Evolutionary conservation across 2,888 invertebrate species (phyloP), one percentile per base, ranked within the genome.

Genomic region (Acleris sparsana): DNA sequence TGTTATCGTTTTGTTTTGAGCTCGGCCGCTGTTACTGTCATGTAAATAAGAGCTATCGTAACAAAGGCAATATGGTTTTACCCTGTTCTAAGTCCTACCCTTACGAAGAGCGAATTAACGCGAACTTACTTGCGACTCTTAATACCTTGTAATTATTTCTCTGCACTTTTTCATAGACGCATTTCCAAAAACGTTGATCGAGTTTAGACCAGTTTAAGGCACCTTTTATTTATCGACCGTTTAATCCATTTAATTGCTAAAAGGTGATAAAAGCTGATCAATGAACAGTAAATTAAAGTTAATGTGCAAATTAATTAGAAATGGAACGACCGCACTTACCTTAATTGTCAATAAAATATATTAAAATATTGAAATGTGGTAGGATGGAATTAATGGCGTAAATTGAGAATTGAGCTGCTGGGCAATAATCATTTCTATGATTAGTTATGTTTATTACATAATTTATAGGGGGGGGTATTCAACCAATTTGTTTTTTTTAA

Each of bases 301-400:
- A 65, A 71, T 57, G 70, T 70, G 71, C 71, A 71, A 71, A 71
- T 67, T 61, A 71, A 68, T 67, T 49, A 51, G 63, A 67, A 57
- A 25, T 60, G 29, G 53, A 71, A 64, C 49, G 66, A 66, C 71
- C 66, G 66, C 57, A 66, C 52, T 57, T 25, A 57, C 48, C 46
- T 66, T 66, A 62, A 66, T 56, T 43, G 61, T 53, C 66, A 57
- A 62, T 66, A 46, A 66, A 66, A 22, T 9, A 60, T n/a, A 33
- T 61, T 56, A 20, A 61, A 51, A 61, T 56, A 56, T 63, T 11
- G 20, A 57, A 63, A 58, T 63, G 62, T 18, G 55, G 39, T 55
- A 16, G 56, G 18, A 56, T 43, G 16, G n/a, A 44, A 20, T 9
- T 13, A 13, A 1, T 39, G 39, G 11, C 13, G 33, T 63, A 51